A percentile compares a stretch with the other conserved stretches of the same genome.
Conservation (phyloP, 2,113 vertebrate genomes). For the Catharus minimus region DNA sequence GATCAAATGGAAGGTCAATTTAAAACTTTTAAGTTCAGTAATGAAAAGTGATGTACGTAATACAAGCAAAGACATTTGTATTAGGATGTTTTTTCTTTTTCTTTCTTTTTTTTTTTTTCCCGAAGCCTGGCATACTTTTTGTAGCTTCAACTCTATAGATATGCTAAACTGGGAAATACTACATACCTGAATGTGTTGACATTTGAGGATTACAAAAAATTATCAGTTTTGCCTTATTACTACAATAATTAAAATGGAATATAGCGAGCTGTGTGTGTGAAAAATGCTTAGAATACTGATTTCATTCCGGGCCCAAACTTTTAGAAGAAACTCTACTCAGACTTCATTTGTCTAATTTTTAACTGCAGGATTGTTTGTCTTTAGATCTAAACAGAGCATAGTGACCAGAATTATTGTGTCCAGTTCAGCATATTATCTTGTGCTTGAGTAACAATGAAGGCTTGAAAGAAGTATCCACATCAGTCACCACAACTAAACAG, state of each 20-base stretch:
- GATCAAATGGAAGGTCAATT: neutral
- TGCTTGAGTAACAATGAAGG: neutral
- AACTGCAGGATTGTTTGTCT: neutral
- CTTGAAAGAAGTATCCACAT: neutral
- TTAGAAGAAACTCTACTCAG: neutral
- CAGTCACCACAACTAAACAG: neutral
- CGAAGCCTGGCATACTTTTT: neutral
- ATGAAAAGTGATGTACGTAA: neutral
- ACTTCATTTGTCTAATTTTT: neutral
- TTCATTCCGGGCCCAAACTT: neutral
- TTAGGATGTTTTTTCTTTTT: neutral
- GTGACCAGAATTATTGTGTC: neutral
- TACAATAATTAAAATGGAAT: neutral
- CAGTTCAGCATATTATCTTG: neutral
- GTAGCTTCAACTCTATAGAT: neutral
- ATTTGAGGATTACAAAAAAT: neutral
- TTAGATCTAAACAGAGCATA: neutral
- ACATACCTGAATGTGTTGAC: neutral
- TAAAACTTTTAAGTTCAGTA: neutral
- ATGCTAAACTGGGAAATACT: neutral
- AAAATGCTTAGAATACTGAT: neutral
- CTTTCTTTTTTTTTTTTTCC: neutral
- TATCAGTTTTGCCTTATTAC: neutral
- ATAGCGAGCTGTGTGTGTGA: accelerated
- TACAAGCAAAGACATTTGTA: neutral